Conservation (phyloP, 2,797 vertebrate genomes). For the Merluccius polli region DNA sequence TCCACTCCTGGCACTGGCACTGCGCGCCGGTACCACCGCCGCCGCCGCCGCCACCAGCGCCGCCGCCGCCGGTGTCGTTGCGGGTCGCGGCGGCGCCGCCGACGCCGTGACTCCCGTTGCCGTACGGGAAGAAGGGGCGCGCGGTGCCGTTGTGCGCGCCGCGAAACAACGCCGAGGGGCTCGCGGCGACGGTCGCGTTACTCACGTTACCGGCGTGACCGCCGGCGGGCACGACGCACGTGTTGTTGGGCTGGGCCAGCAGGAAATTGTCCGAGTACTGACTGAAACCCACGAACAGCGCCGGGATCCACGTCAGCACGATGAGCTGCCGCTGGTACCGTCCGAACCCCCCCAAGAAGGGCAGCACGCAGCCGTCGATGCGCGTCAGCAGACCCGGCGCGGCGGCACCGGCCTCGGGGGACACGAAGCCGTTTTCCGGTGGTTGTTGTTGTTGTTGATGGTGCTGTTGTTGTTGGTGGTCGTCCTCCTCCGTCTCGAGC, state of each 20-base stretch:
- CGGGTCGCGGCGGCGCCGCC: too few relatives aligned
- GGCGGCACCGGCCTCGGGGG: slow-evolving; percentile 58
- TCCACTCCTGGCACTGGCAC: slow-evolving; percentile 79
- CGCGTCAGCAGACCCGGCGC: slow-evolving; percentile 75
- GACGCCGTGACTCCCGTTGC: slow-evolving; percentile 43
- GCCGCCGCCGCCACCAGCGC: too few relatives aligned
- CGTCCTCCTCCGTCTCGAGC: slow-evolving; percentile 52
- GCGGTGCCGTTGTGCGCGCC: slow-evolving; percentile 11
- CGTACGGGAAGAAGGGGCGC: slow-evolving; percentile 27
- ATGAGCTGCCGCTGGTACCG: slow-evolving; percentile 89
- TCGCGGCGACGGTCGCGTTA: slow-evolving; percentile 44
- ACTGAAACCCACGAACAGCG: slow-evolving; percentile 92
- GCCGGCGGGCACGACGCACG: slow-evolving; percentile 66
- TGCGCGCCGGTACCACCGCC: too few relatives aligned
- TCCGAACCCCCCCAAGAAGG: slow-evolving; percentile 87
- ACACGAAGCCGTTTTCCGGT: slow-evolving; percentile 79
- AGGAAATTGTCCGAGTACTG: slow-evolving; percentile 94
- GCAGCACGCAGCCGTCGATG: slow-evolving; percentile 84
- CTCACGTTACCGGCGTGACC: slow-evolving; percentile 44
- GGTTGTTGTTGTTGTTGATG: slow-evolving; percentile 38
- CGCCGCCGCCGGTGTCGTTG: slow-evolving; percentile 50
- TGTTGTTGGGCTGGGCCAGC: slow-evolving; percentile 83
- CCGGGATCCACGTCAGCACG: slow-evolving; percentile 93
- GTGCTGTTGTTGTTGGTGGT: not conserved
- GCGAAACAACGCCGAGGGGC: slow-evolving; percentile 15